Conservation (phyloP, 2,888 invertebrate genomes). For the Spilosoma lubricipeda region DNA sequence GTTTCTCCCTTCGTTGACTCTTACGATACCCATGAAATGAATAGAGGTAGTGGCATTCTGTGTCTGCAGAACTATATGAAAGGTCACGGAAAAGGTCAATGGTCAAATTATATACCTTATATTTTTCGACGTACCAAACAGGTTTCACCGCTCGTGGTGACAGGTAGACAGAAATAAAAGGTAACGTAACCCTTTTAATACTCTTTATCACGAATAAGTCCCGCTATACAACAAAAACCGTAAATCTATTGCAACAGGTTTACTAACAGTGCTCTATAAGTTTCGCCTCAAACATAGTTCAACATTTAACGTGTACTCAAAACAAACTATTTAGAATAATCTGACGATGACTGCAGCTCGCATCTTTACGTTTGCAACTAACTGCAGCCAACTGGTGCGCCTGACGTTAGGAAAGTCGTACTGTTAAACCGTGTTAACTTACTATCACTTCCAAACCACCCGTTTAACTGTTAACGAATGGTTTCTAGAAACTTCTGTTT, state of each 20-base stretch:
- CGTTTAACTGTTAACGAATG: constrained; percentile 53
- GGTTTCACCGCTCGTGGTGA: no score
- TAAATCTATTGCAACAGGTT: background rate
- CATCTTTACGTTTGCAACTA: constrained; percentile 52
- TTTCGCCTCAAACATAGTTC: background rate
- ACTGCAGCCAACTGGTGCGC: constrained; percentile 54
- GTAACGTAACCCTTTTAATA: no score
- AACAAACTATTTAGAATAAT: constrained; percentile 35
- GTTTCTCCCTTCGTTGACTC: no score
- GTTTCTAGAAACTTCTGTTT: constrained; percentile 35
- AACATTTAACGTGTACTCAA: constrained; percentile 14
- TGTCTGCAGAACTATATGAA: no score
- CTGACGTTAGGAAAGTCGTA: constrained; percentile 55
- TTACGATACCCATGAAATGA: no score
- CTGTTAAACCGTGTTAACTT: constrained; percentile 53
- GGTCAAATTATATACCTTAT: no score
- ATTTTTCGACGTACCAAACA: no score
- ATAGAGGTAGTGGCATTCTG: no score
- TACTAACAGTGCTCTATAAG: background rate
- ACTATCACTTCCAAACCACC: constrained; percentile 56
- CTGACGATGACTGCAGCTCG: constrained; percentile 46
- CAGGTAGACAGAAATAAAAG: no score
- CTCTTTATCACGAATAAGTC: background rate
- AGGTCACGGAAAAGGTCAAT: no score
- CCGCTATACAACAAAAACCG: no score